phyloP scores from a whole-genome alignment of 2,888 invertebrate genomes.

The Fabriciana adippe region DNA sequence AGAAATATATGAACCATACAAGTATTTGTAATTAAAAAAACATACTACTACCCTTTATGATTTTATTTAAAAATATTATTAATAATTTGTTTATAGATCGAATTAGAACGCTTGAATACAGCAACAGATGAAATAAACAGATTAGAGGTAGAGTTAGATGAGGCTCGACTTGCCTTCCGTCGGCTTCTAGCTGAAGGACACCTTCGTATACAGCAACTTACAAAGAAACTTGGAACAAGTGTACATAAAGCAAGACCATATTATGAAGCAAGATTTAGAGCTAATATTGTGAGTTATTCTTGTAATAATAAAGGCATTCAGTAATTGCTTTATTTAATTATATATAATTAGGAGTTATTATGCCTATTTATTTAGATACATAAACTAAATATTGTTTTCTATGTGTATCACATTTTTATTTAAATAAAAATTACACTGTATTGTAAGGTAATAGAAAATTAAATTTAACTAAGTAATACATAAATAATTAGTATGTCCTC shows the following conservation, averaged over 20 bases:
- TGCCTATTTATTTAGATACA: too few relatives aligned
- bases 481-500: too few relatives aligned
- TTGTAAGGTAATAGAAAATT: too few relatives aligned
- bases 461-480: too few relatives aligned
- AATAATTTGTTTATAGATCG: slow-evolving; percentile 69
- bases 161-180: slow-evolving; percentile 91
- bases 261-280: slow-evolving; percentile 93
- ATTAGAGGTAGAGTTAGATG: slow-evolving; percentile 94
- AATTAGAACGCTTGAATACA: slow-evolving; percentile 93
- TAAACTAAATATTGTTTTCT: too few relatives aligned
- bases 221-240: slow-evolving; percentile 91
- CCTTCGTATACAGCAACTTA: slow-evolving; percentile 89
- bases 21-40: too few relatives aligned
- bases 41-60: too few relatives aligned
- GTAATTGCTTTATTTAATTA: background rate
- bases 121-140: slow-evolving; percentile 96
- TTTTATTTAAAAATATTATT: background rate
- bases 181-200: slow-evolving; percentile 92
- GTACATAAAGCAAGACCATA: slow-evolving; percentile 95
- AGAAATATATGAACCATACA: too few relatives aligned
- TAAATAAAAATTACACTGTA: too few relatives aligned
- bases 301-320: background rate
- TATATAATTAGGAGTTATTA: too few relatives aligned
- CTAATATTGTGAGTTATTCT: slow-evolving; percentile 85
- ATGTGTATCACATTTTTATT: too few relatives aligned